Conservation (phyloP, 2,888 invertebrate genomes). For the Encarsia formosa region DNA sequence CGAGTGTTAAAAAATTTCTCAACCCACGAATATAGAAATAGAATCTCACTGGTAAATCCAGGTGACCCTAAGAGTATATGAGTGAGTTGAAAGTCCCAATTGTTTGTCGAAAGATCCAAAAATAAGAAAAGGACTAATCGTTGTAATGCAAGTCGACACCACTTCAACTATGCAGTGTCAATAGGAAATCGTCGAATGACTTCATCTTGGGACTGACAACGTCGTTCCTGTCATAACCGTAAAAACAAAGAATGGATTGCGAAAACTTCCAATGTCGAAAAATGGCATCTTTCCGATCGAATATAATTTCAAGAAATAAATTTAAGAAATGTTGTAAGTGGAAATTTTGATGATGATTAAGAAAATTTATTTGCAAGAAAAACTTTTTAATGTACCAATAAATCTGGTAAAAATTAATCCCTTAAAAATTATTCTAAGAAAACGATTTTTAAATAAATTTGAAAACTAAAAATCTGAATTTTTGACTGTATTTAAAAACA, state of each 20-base stretch:
- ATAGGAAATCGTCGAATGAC: background rate
- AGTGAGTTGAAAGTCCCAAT: slow-evolving; percentile 6
- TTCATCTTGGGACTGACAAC: slow-evolving; percentile 5
- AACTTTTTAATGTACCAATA: too few species aligned
- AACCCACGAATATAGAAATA: too few species aligned
- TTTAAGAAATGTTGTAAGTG: too few species aligned
- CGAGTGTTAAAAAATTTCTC: too few species aligned
- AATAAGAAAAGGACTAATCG: slow-evolving; percentile 8
- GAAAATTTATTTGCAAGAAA: too few species aligned
- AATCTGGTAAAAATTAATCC: too few species aligned
- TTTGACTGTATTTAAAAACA: too few species aligned
- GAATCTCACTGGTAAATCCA: too few species aligned
- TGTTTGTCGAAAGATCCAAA: slow-evolving; percentile 1
- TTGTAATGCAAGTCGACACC: slow-evolving; percentile 15
- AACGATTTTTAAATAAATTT: too few species aligned
- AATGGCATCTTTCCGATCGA: background rate
- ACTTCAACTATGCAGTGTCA: slow-evolving; percentile 2
- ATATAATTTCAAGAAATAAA: background rate
- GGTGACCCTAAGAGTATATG: slow-evolving; percentile 17
- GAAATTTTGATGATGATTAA: too few species aligned
- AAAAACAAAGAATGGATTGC: background rate
- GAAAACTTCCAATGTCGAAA: background rate
- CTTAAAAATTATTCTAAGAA: too few species aligned
- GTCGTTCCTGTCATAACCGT: background rate
- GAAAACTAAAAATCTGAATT: too few species aligned